phyloP scores from a whole-genome alignment of 1,140 invertebrate species.

The Procambarus clarkii region DNA sequence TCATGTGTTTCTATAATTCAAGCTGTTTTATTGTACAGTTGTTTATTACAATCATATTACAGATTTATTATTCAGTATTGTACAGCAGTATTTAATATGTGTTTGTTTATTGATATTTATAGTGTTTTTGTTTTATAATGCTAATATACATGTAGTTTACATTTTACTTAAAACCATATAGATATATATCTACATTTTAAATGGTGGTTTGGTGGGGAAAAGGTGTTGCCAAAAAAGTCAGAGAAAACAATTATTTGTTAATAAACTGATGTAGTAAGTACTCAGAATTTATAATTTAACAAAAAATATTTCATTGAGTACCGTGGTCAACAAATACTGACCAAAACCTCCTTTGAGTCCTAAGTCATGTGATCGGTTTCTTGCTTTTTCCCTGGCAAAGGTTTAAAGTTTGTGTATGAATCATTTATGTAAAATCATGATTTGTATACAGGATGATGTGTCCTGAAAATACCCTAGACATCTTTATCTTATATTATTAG shows the following conservation, averaged over 20 bases:
- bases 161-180: slow-evolving; percentile 3
- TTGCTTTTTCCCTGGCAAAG: not conserved
- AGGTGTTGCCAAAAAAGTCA: not conserved
- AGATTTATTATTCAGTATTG: slow-evolving; percentile 57
- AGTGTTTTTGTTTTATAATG: slow-evolving; percentile 50
- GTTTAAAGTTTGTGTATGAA: not conserved
- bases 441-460: slow-evolving; percentile 11
- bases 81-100: slow-evolving; percentile 60
- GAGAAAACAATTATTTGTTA: not conserved
- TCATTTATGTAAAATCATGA: slow-evolving; percentile 7
- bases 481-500: not conserved
- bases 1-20: slow-evolving; percentile 26
- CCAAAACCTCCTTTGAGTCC: not conserved
- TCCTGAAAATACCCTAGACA: slow-evolving; percentile 1
- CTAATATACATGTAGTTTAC: not conserved
- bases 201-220: not conserved
- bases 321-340: not conserved
- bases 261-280: not conserved
- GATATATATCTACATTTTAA: not conserved
- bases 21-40: slow-evolving; percentile 57
- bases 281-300: not conserved
- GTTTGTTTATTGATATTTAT: slow-evolving; percentile 62
- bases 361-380: not conserved
- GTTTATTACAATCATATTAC: slow-evolving; percentile 46
- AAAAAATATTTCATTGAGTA: not conserved